A percentile compares a stretch with the other conserved stretches of the same genome.
Conservation (phyloP, 2,113 vertebrate genomes). For the Nothoprocta perdicaria region DNA sequence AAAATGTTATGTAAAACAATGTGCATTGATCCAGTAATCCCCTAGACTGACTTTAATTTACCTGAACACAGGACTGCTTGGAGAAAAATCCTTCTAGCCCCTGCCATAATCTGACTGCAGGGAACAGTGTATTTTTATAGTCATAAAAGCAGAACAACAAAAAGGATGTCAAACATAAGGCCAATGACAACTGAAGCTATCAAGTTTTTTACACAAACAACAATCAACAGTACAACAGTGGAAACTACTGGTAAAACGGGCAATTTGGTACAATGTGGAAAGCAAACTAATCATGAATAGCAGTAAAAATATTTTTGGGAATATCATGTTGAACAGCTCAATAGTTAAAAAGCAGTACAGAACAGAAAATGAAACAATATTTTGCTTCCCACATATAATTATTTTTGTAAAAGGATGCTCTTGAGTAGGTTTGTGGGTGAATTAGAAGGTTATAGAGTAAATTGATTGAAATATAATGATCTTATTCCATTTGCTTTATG, state of each 20-base stretch:
- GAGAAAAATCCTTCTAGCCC: slow-evolving; percentile 65
- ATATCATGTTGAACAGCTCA: background rate
- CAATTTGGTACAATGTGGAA: slow-evolving; percentile 15
- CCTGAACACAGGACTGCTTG: slow-evolving; percentile 52
- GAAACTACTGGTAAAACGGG: slow-evolving; percentile 27
- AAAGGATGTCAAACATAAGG: slow-evolving; percentile 47
- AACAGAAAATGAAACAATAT: slow-evolving; percentile 25
- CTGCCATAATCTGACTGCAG: slow-evolving; percentile 48
- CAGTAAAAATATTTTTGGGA: slow-evolving; percentile 31
- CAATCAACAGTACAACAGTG: background rate
- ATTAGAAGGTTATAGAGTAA: background rate
- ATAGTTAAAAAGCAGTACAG: background rate
- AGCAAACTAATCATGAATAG: background rate
- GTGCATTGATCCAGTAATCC: slow-evolving; percentile 64
- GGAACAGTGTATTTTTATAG: slow-evolving; percentile 55
- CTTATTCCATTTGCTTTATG: background rate
- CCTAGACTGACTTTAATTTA: slow-evolving; percentile 63
- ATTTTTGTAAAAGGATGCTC: slow-evolving; percentile 20
- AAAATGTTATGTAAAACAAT: slow-evolving; percentile 55
- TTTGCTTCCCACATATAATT: background rate
- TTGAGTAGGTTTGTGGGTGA: slow-evolving; percentile 29
- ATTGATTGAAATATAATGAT: slow-evolving; percentile 33
- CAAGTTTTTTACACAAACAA: slow-evolving; percentile 32
- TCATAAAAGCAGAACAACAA: slow-evolving; percentile 60
- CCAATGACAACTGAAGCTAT: slow-evolving; percentile 13